Conservation (phyloP, 2,113 vertebrate genomes). For the Ceyx margarethae region DNA sequence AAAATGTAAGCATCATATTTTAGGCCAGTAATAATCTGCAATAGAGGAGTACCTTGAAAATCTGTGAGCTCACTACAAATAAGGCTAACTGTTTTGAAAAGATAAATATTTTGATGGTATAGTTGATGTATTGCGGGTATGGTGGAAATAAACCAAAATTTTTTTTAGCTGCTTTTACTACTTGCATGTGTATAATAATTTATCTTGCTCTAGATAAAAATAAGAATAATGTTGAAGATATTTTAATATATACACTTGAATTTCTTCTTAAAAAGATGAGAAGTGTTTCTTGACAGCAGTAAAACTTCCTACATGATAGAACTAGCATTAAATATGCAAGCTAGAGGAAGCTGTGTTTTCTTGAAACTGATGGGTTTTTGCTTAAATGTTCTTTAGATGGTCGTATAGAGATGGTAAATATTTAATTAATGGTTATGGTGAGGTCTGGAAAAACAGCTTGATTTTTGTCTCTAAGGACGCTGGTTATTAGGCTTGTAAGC, state of each 20-base stretch:
- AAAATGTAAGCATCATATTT: neutral
- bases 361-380: neutral
- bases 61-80: neutral
- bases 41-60: neutral
- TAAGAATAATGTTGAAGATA: slow-evolving; percentile 12
- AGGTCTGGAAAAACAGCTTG: slow-evolving; percentile 11
- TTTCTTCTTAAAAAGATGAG: neutral
- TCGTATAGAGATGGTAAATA: neutral
- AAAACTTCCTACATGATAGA: neutral
- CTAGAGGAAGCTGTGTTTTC: neutral
- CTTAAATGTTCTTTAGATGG: neutral
- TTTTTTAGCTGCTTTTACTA: slow-evolving; percentile 3
- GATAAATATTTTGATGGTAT: neutral
- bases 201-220: slow-evolving; percentile 45
- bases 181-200: neutral
- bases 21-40: neutral
- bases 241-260: slow-evolving; percentile 41
- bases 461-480: neutral
- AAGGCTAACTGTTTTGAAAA: slow-evolving; percentile 29
- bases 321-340: neutral
- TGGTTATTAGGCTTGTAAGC: neutral
- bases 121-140: neutral
- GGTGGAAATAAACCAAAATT: slow-evolving; percentile 10
- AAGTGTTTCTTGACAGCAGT: slow-evolving; percentile 17
- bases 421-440: slow-evolving; percentile 11